These are phyloP conservation scores for Elephantulus edwardii DNA, from an alignment of 2,113 vertebrate species.

Conservation along the genomic window DNA sequence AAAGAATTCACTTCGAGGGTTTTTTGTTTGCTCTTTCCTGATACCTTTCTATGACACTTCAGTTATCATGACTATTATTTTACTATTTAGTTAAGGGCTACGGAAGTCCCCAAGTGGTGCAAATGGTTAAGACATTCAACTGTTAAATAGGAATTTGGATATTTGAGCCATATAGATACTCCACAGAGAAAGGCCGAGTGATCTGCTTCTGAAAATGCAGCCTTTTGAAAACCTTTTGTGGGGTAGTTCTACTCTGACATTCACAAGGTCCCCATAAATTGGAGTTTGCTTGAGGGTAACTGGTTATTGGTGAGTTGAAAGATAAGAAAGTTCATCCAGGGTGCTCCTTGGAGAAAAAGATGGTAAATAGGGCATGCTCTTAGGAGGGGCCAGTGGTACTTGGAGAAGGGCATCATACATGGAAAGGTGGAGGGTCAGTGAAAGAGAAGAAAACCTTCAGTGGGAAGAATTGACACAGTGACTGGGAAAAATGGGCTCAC, in stretches of 20 bases:
- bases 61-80: conserved; percentile 19
- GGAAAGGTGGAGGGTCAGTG: no score
- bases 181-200: background rate
- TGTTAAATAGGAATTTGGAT: background rate
- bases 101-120: background rate
- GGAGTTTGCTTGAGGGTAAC: background rate
- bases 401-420: no score
- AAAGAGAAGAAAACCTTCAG: no score
- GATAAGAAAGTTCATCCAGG: no score
- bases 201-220: background rate
- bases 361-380: no score
- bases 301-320: background rate
- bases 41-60: conserved; percentile 29
- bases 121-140: background rate
- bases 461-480: no score
- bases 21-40: conserved; percentile 4
- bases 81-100: background rate
- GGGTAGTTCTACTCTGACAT: background rate
- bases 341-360: no score
- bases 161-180: background rate
- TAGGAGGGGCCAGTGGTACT: no score
- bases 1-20: background rate
- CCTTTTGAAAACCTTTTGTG: background rate
- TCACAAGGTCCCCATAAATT: background rate
- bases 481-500: no score